These are phyloP conservation scores for Crocallis elinguaria DNA, from an alignment of 2,888 invertebrate genomes.

Conservation along the genomic window DNA sequence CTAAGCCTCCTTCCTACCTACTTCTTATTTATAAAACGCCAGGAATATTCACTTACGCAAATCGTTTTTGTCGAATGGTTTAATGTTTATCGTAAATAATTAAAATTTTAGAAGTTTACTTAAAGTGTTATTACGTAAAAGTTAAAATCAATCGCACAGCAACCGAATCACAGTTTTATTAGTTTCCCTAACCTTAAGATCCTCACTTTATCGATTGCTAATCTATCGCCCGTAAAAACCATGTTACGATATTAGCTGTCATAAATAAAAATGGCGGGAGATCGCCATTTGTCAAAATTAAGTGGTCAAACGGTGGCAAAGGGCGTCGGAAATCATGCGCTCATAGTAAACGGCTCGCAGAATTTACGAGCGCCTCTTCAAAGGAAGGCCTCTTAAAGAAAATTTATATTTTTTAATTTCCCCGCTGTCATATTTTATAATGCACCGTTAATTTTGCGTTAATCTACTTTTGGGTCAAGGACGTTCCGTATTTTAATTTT, in stretches of 20 bases:
- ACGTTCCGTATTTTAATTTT: constrained; percentile 11
- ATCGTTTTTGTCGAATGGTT: too few species aligned
- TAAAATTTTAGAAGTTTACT: too few species aligned
- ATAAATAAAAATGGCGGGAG: constrained; percentile 36
- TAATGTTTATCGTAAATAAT: too few species aligned
- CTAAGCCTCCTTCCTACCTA: too few species aligned
- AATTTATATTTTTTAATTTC: constrained; percentile 50
- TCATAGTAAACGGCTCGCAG: constrained; percentile 40
- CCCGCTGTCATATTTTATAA: constrained; percentile 41
- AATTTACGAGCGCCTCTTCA: constrained; percentile 50
- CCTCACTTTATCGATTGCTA: constrained; percentile 47
- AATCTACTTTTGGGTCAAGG: constrained; percentile 41
- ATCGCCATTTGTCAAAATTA: constrained; percentile 52
- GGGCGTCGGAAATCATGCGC: constrained; percentile 33
- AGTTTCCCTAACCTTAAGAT: constrained; percentile 11
- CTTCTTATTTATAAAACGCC: too few species aligned
- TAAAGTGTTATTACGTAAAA: neutral
- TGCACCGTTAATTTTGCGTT: constrained; percentile 41
- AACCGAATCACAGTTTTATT: constrained; percentile 8
- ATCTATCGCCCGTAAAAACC: constrained; percentile 41
- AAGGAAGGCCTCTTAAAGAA: constrained; percentile 45
- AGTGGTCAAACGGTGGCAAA: constrained; percentile 43
- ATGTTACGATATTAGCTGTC: constrained; percentile 33
- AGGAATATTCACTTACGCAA: too few species aligned
- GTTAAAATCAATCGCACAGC: constrained; percentile 6